These are phyloP conservation scores for Drosophila subquinaria DNA, from an alignment of 2,888 invertebrate genomes.

Conservation along the genomic window DNA sequence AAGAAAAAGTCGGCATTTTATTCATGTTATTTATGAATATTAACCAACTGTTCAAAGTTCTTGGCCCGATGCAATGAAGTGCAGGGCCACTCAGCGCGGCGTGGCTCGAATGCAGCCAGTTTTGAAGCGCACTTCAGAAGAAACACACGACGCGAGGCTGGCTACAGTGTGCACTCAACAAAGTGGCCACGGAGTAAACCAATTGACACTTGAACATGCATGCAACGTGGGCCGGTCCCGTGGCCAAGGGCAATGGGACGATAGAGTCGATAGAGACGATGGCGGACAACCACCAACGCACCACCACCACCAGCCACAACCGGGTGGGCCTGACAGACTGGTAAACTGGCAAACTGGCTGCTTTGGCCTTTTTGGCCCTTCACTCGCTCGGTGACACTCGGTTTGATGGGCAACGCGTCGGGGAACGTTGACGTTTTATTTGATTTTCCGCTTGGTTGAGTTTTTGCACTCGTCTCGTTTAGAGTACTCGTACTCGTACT, in stretches of 20 bases:
- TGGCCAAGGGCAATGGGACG: slow-evolving; percentile 24
- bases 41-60: slow-evolving; percentile 36
- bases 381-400: slow-evolving; percentile 42
- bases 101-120: slow-evolving; percentile 32
- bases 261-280: slow-evolving; percentile 1
- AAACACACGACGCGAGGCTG: slow-evolving; percentile 33
- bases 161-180: slow-evolving; percentile 66
- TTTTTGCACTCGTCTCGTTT: slow-evolving; percentile 60
- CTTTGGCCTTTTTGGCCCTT: slow-evolving; percentile 48
- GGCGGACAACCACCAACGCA: slow-evolving; percentile 50
- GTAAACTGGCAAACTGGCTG: slow-evolving; percentile 29
- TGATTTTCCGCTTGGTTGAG: slow-evolving; percentile 81
- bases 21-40: slow-evolving; percentile 55
- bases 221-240: slow-evolving; percentile 26
- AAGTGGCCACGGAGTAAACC: slow-evolving; percentile 75
- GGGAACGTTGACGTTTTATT: slow-evolving; percentile 77
- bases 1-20: slow-evolving; percentile 31
- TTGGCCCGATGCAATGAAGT: slow-evolving; percentile 34
- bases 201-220: slow-evolving; percentile 73
- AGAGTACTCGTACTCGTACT: slow-evolving; percentile 3
- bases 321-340: slow-evolving; percentile 49
- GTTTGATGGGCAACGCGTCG: slow-evolving; percentile 45
- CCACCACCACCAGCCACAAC: slow-evolving; percentile 27
- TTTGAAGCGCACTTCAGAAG: slow-evolving; percentile 44
- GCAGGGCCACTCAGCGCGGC: slow-evolving; percentile 17